Conservation (phyloP, 2,888 invertebrate species). For the Lamproptera curius region DNA sequence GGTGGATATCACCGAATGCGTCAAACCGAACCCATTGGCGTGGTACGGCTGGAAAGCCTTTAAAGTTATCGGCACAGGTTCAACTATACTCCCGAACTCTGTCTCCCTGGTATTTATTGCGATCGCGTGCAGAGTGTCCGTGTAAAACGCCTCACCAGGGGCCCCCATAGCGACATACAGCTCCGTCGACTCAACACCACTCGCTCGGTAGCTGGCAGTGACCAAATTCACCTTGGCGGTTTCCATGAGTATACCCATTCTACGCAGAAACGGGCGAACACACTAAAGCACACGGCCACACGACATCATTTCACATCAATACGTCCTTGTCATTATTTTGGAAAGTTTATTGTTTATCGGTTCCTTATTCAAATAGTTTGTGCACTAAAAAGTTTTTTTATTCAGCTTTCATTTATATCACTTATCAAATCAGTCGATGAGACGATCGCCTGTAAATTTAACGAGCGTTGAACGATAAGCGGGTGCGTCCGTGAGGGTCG, state of each 20-base stretch:
- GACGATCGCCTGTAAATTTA: too few relatives aligned
- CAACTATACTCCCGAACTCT: constrained; percentile 62
- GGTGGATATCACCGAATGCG: constrained; percentile 34
- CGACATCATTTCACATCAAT: constrained; percentile 37
- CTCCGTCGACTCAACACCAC: constrained; percentile 42
- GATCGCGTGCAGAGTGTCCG: constrained; percentile 60
- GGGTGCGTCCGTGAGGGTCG: constrained; percentile 37
- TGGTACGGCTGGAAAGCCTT: constrained; percentile 56
- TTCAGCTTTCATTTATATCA: constrained; percentile 11
- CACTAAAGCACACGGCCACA: constrained; percentile 40
- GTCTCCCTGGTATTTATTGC: constrained; percentile 65
- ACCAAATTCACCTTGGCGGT: constrained; percentile 65
- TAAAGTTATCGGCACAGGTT: constrained; percentile 61
- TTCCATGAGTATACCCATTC: constrained; percentile 76
- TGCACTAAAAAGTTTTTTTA: constrained; percentile 20
- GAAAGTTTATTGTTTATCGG: constrained; percentile 7
- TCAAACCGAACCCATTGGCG: constrained; percentile 47
- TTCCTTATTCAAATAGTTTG: constrained; percentile 8
- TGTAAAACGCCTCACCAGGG: constrained; percentile 50
- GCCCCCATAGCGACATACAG: constrained; percentile 59
- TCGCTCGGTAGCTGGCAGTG: constrained; percentile 54
- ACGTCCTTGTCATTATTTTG: constrained; percentile 41
- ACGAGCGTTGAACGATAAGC: constrained; percentile 27
- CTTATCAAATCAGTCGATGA: constrained; percentile 19
- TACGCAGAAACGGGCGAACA: constrained; percentile 48